A percentile compares a stretch with the other conserved stretches of the same genome.
Conservation (phyloP, 2,113 vertebrate species). For the Pseudorasbora parva region DNA sequence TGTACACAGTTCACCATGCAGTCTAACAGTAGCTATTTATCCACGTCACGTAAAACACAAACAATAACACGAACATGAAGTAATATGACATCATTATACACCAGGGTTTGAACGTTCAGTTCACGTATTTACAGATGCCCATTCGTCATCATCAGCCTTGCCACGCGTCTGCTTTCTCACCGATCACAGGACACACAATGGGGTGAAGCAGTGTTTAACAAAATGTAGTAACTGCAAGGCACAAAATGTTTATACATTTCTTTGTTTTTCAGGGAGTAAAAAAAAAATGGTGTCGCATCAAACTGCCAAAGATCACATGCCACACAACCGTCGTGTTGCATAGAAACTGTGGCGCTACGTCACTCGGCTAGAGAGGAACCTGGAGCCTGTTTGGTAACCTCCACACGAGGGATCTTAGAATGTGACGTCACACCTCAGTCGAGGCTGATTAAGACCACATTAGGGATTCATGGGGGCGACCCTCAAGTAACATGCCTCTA, state of each 20-base stretch:
- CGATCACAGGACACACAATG: slow-evolving; percentile 76
- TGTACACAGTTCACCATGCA: slow-evolving; percentile 89
- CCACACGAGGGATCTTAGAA: not conserved
- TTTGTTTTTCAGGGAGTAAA: slow-evolving; percentile 68
- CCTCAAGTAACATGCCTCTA: not conserved
- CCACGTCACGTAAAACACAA: slow-evolving; percentile 88
- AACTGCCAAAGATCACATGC: slow-evolving; percentile 74
- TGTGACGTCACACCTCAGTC: not conserved
- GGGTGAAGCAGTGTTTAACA: slow-evolving; percentile 85
- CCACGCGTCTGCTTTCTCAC: slow-evolving; percentile 70
- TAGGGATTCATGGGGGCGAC: slow-evolving; percentile 10
- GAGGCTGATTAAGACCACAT: slow-evolving; percentile 8
- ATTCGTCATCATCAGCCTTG: slow-evolving; percentile 85
- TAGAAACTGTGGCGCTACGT: slow-evolving; percentile 74
- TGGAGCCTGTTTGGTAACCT: slow-evolving; percentile 1
- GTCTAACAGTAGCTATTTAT: slow-evolving; percentile 88
- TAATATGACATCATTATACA: slow-evolving; percentile 88
- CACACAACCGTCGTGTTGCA: slow-evolving; percentile 91
- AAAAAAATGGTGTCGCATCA: slow-evolving; percentile 74
- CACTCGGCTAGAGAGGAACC: slow-evolving; percentile 57
- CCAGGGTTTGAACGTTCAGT: slow-evolving; percentile 79
- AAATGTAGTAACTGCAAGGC: slow-evolving; percentile 95
- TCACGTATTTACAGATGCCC: slow-evolving; percentile 92
- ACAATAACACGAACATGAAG: slow-evolving; percentile 83
- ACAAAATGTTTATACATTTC: slow-evolving; percentile 83